A percentile compares a stretch with the other conserved stretches of the same genome.
Conservation (phyloP, 2,888 invertebrate species). For the Erynnis tages region DNA sequence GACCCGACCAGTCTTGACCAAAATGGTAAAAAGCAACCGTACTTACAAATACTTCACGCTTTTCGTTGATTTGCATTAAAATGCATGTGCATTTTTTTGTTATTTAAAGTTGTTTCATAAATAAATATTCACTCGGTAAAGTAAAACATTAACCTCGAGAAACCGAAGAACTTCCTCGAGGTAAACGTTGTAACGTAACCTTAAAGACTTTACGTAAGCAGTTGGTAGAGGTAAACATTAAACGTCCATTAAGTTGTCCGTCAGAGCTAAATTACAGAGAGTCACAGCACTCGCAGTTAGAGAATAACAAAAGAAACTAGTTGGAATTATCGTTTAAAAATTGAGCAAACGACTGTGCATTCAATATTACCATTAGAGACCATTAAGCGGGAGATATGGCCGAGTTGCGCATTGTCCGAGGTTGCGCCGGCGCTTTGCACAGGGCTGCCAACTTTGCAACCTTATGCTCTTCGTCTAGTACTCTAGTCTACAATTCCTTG, state of each 20-base stretch:
- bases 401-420: conserved; percentile 39
- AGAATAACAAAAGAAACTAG: conserved; percentile 7
- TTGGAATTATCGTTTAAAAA: conserved; percentile 19
- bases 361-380: conserved; percentile 27
- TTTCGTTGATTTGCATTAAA: neutral
- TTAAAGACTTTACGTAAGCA: neutral
- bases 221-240: neutral
- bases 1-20: neutral
- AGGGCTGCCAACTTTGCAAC: conserved; percentile 36
- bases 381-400: conserved; percentile 25
- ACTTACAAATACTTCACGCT: neutral
- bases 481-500: too few species aligned
- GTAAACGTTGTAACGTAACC: neutral
- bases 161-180: neutral
- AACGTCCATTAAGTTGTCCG: neutral
- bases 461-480: too few species aligned
- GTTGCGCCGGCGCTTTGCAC: conserved; percentile 55
- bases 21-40: conserved; percentile 2
- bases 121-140: too few species aligned
- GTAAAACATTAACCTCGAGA: neutral
- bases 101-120: too few species aligned
- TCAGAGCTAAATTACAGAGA: neutral
- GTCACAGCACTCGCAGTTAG: neutral
- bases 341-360: conserved; percentile 20
- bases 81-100: too few species aligned